Evolutionary conservation across 2,113 vertebrate species (phyloP), one percentile per base, ranked within the genome.

Genomic region (Pseudolaguvia tuberculata): DNA sequence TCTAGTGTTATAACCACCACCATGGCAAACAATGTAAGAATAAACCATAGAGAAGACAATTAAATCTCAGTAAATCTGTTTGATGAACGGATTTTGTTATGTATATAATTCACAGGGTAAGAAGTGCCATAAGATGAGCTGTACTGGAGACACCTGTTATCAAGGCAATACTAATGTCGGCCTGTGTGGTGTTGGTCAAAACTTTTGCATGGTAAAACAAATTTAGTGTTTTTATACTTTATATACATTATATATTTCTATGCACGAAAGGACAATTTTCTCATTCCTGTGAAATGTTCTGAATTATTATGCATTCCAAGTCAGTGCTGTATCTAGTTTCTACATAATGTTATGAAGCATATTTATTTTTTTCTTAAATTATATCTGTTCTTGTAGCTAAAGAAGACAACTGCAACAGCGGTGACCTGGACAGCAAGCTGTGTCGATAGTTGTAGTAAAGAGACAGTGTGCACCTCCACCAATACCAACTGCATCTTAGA

Each of bases 141-240:
- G 61, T 84, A 79, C 74, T 0, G 80, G 88, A 3, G 45, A 79
- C 0, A 70, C 42, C 0, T 95, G 92, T 82, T 94, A 91, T 84
- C 88, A 72, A 82, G 4, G 5, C 56, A 57, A 27, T 4, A 18
- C 56, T 39, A 0, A 17, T 1, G 0, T 55, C 45, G 21, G 35
- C 0, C 0, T 78, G 57, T 90, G 85, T 82, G 10, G 11, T 52
- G 35, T 83, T 4, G 87, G 84, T 23, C 79, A 86, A 0, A 75
- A 85, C 29, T 92, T 91, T 81, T 95, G 93, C 50, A 88, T 92
- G 89, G 92, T 95, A 87, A 14, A 74, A 80, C 35, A 52, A 48
- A 31, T 25, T n/a, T n/a, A n/a, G n/a, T n/a, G n/a, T n/a, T n/a
- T n/a, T n/a, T 35, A 35, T n/a, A 35, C n/a, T 35, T 3, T 42